These are phyloP conservation scores for Chalcosyrphus nemorum DNA, from an alignment of 2,888 invertebrate genomes.

Conservation along the genomic window DNA sequence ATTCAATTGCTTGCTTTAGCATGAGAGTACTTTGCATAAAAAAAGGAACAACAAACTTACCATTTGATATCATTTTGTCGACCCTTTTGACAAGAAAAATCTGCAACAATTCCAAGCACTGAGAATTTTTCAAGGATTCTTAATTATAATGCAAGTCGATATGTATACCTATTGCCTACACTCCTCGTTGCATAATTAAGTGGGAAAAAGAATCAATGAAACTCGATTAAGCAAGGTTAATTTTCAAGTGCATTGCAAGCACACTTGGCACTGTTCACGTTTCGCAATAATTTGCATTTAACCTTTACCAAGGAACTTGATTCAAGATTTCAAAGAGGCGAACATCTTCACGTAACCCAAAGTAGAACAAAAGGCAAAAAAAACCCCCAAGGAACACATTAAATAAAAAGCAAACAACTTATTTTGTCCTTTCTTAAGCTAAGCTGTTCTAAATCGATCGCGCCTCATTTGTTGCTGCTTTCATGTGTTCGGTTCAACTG, in stretches of 20 bases:
- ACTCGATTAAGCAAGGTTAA: neutral
- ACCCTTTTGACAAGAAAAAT: neutral
- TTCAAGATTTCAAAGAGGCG: too few species aligned
- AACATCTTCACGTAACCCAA: too few species aligned
- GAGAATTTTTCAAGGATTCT: neutral
- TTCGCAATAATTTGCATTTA: neutral
- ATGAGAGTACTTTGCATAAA: too few species aligned
- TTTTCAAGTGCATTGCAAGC: neutral
- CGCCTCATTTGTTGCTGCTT: neutral
- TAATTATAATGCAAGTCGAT: constrained; percentile 15
- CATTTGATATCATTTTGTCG: neutral
- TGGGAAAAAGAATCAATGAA: neutral
- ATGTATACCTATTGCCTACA: neutral
- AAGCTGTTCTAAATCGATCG: too few species aligned
- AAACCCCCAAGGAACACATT: too few species aligned
- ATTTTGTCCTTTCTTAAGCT: too few species aligned
- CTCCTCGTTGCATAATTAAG: neutral
- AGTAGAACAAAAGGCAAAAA: too few species aligned
- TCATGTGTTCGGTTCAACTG: neutral
- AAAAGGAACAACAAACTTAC: too few species aligned
- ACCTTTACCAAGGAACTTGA: neutral
- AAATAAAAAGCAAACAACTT: too few species aligned
- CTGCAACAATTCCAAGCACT: constrained; percentile 6
- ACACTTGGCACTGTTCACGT: neutral
- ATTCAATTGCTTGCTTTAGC: too few species aligned